Conservation (phyloP, 2,888 invertebrate species). For the Gymnoscelis rufifasciata region DNA sequence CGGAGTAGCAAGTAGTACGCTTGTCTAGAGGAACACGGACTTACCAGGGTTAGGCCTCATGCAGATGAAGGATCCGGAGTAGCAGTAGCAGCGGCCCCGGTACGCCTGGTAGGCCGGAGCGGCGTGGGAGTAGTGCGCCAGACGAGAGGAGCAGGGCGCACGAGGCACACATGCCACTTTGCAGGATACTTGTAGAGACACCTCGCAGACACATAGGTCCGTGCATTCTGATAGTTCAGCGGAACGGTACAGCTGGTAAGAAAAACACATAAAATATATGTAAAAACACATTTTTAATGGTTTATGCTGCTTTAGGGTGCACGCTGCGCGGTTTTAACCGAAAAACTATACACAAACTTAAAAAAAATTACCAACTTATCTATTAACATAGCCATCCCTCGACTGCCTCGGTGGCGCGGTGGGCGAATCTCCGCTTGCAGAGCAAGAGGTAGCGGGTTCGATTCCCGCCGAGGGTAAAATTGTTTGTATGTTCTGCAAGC, state of each 20-base stretch:
- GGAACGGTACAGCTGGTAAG: slow-evolving; percentile 86
- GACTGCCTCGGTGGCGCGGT: no score
- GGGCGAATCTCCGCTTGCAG: no score
- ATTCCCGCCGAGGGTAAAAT: no score
- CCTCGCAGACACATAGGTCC: slow-evolving; percentile 91
- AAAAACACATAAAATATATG: neutral
- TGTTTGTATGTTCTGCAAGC: no score
- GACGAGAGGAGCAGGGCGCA: slow-evolving; percentile 91
- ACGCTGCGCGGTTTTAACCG: no score
- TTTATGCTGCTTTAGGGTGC: no score
- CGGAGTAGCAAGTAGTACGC: neutral
- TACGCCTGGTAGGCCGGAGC: slow-evolving; percentile 94
- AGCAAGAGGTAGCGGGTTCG: no score
- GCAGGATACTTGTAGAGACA: slow-evolving; percentile 87
- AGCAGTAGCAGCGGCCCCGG: slow-evolving; percentile 92
- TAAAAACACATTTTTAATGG: no score
- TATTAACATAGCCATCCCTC: no score
- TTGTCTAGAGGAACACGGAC: neutral
- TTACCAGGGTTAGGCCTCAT: slow-evolving; percentile 86
- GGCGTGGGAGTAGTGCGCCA: slow-evolving; percentile 93
- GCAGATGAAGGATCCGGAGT: slow-evolving; percentile 94
- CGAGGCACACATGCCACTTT: slow-evolving; percentile 93
- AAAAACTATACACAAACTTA: no score
- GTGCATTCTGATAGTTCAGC: slow-evolving; percentile 92
- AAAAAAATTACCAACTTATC: no score